These are phyloP conservation scores for Pegoplata infirma DNA, from an alignment of 2,888 invertebrate species.

Conservation along the genomic window DNA sequence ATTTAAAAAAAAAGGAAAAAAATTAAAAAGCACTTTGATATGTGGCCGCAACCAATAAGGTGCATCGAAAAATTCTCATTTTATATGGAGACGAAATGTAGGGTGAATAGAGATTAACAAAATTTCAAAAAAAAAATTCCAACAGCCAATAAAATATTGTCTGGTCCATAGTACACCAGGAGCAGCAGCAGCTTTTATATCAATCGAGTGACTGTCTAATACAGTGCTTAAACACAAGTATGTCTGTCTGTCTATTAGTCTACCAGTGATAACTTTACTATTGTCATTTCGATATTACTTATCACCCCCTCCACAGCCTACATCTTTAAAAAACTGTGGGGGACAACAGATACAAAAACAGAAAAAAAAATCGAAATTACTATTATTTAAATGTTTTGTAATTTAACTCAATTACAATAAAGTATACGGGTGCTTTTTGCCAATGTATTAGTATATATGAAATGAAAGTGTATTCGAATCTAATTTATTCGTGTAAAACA, in stretches of 20 bases:
- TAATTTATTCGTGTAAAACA: constrained; percentile 29
- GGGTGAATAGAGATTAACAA: no score
- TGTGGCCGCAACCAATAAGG: no score
- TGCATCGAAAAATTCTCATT: no score
- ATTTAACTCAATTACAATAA: constrained; percentile 36
- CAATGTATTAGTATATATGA: not conserved
- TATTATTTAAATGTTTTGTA: constrained; percentile 29
- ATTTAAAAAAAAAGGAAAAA: no score
- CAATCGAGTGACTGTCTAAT: not conserved
- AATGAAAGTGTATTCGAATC: not conserved
- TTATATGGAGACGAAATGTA: no score
- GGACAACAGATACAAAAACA: constrained; percentile 6
- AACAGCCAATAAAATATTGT: no score
- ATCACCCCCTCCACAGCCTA: not conserved
- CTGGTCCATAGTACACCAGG: not conserved
- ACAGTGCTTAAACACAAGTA: not conserved
- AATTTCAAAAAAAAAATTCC: no score
- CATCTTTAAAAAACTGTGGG: not conserved
- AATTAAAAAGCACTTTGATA: no score
- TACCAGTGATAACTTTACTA: constrained; percentile 4
- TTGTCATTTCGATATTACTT: constrained; percentile 7
- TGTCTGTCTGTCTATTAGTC: not conserved
- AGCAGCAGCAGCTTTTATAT: not conserved
- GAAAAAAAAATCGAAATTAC: constrained; percentile 14
- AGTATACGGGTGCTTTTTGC: not conserved